These are phyloP conservation scores for Protodeltote pygarga DNA, from an alignment of 2,888 invertebrate species.

Conservation along the genomic window DNA sequence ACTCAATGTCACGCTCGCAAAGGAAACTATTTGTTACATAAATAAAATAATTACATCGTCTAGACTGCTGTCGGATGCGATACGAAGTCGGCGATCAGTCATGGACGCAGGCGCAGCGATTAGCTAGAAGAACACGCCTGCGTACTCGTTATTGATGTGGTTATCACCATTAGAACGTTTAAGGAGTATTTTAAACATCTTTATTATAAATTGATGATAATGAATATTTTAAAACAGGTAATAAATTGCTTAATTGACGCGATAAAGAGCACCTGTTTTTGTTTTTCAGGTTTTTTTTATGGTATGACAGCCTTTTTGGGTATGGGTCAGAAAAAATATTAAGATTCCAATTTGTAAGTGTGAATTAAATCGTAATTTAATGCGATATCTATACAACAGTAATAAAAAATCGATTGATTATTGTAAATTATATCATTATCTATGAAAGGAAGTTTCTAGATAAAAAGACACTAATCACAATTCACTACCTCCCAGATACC, in stretches of 20 bases:
- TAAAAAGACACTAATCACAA: no score
- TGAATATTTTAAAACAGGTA: conserved; percentile 4
- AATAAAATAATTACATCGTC: conserved; percentile 79
- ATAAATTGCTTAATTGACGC: conserved; percentile 5
- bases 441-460: no score
- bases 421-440: no score
- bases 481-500: no score
- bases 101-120: conserved; percentile 42
- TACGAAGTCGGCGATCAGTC: conserved; percentile 65
- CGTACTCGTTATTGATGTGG: conserved; percentile 35
- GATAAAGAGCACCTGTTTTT: no score
- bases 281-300: no score
- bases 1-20: conserved; percentile 63
- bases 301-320: no score
- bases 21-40: conserved; percentile 78
- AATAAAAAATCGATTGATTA: no score
- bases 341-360: no score
- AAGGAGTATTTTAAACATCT: conserved; percentile 18
- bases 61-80: conserved; percentile 63
- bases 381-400: no score
- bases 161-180: conserved; percentile 37
- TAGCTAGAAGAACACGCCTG: conserved; percentile 25
- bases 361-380: no score
- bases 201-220: conserved; percentile 4
- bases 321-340: no score